A percentile compares a stretch with the other conserved stretches of the same genome.
Evolutionary conservation across 2,113 vertebrate genomes (phyloP).

Genomic region (Theristicus caerulescens): DNA sequence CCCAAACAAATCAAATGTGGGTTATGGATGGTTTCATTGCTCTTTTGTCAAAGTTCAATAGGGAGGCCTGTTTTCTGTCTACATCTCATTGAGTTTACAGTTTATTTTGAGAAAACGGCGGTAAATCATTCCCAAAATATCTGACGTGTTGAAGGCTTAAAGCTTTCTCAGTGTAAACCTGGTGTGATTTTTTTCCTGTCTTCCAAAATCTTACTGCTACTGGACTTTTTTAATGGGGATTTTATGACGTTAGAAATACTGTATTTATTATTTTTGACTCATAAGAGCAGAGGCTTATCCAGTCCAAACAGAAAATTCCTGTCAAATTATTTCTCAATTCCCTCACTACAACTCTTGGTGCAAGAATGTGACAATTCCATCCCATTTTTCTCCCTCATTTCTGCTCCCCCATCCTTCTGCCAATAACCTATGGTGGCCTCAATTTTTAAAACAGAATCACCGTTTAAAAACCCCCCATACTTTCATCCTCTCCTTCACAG

Average conservation of each 20-base stretch:
- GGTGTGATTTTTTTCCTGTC: background rate
- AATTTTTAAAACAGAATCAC: background rate
- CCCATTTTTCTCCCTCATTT: background rate
- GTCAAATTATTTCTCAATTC: background rate
- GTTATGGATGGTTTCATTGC: constrained; percentile 30
- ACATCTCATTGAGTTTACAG: constrained; percentile 2
- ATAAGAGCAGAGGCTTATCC: background rate
- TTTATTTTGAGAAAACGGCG: constrained; percentile 25
- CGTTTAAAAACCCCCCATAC: background rate
- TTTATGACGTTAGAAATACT: constrained; percentile 23
- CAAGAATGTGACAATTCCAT: background rate
- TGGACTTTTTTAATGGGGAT: background rate
- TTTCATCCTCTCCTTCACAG: background rate
- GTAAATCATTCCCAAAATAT: constrained; percentile 44
- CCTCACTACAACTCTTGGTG: background rate
- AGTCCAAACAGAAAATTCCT: constrained; percentile 27
- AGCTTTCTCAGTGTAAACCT: constrained; percentile 27
- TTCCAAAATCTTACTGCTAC: constrained; percentile 34
- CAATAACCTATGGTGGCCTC: background rate
- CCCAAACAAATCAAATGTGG: constrained; percentile 3
- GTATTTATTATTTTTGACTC: constrained; percentile 39
- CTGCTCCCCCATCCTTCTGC: background rate
- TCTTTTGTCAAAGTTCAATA: constrained; percentile 12
- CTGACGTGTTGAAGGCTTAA: constrained; percentile 24
- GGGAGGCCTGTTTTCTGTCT: constrained; percentile 45